A percentile compares a stretch with the other conserved stretches of the same genome.
phyloP scores from a whole-genome alignment of 2,113 vertebrate species.

The Pyxicephalus adspersus region DNA sequence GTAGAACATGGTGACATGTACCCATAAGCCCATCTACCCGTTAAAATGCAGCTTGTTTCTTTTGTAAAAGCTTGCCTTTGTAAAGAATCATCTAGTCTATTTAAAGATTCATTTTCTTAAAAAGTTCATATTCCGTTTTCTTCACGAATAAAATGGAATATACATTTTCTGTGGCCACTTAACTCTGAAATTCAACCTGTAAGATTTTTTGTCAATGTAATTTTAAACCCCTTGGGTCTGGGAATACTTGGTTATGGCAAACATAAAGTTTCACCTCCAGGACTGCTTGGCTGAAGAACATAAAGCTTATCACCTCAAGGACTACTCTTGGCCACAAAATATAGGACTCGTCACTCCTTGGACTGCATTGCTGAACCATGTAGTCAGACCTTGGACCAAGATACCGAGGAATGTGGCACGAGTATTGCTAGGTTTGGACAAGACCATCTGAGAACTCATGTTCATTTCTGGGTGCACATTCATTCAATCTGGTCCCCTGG shows the following conservation, averaged over 20 bases:
- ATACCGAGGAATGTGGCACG: neutral
- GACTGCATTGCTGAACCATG: conserved; percentile 27
- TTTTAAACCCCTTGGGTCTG: conserved; percentile 8
- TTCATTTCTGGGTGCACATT: conserved; percentile 19
- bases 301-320: conserved; percentile 41
- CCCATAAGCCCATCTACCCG: neutral
- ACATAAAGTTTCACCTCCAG: conserved; percentile 35
- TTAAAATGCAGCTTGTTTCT: neutral
- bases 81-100: neutral
- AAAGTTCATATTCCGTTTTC: neutral
- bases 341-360: conserved; percentile 27
- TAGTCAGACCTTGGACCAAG: conserved; percentile 34
- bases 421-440: conserved; percentile 10
- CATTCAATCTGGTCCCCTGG: neutral
- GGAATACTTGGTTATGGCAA: conserved; percentile 3
- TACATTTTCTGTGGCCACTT: neutral
- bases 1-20: neutral
- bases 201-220: conserved; percentile 23
- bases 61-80: conserved; percentile 8
- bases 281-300: conserved; percentile 35
- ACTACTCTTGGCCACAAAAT: conserved; percentile 24
- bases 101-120: neutral
- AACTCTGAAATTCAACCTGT: conserved; percentile 15
- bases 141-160: conserved; percentile 2
- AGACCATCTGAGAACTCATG: conserved; percentile 3